These are phyloP conservation scores for Sebastes trivittatus DNA, from an alignment of 2,797 vertebrate genomes.

Conservation along the genomic window DNA sequence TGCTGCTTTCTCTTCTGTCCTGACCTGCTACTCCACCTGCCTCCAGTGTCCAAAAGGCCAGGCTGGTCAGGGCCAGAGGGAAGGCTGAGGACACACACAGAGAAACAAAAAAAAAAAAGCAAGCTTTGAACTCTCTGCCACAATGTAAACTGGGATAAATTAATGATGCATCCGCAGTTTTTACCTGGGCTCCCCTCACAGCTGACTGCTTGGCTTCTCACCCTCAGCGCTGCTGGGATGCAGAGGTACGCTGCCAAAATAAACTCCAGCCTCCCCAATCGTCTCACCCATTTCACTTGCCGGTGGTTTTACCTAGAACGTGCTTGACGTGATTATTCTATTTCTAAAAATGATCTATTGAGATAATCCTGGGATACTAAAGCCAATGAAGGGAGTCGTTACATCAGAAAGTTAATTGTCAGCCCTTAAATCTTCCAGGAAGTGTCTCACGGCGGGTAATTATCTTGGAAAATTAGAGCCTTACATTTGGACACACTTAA, in stretches of 20 bases:
- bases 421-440: slow-evolving; percentile 45
- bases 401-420: slow-evolving; percentile 55
- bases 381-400: slow-evolving; percentile 33
- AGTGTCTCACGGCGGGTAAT: slow-evolving; percentile 44
- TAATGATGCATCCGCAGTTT: slow-evolving; percentile 64
- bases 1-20: slow-evolving; percentile 54
- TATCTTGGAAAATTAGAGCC: slow-evolving; percentile 52
- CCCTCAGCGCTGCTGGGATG: slow-evolving; percentile 50
- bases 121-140: slow-evolving; percentile 52
- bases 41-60: slow-evolving; percentile 48
- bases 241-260: slow-evolving; percentile 53
- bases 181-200: slow-evolving; percentile 59
- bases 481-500: slow-evolving; percentile 54
- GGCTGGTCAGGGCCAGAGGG: slow-evolving; percentile 42
- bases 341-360: slow-evolving; percentile 36
- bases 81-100: slow-evolving; percentile 47
- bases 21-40: slow-evolving; percentile 57
- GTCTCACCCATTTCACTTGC: slow-evolving; percentile 3
- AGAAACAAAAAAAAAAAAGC: slow-evolving; percentile 57
- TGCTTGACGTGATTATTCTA: slow-evolving; percentile 23
- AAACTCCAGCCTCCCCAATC: slow-evolving; percentile 45
- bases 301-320: slow-evolving; percentile 29
- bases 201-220: slow-evolving; percentile 68
- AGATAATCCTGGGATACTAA: slow-evolving; percentile 21
- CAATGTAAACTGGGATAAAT: slow-evolving; percentile 62